Conservation (phyloP, 2,113 vertebrate genomes). For the Elachura formosa region DNA sequence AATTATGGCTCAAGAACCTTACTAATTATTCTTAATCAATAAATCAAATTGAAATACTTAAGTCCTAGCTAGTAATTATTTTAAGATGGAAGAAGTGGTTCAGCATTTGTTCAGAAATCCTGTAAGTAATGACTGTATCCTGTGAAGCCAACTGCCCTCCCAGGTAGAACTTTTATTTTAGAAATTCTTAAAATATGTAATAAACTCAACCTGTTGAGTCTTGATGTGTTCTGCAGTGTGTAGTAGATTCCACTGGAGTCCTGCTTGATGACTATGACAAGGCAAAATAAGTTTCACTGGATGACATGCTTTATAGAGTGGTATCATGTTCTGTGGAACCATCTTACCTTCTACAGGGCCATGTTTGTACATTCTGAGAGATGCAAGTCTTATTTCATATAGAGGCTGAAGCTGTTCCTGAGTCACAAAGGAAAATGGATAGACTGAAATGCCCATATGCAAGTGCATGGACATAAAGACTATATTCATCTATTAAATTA, state of each 20-base stretch:
- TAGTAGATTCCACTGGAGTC: slow-evolving; percentile 33
- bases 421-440: slow-evolving; percentile 5
- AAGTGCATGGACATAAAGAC: background rate
- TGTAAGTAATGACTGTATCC: background rate
- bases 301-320: background rate
- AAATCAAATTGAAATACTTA: background rate
- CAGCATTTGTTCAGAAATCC: background rate
- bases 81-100: background rate
- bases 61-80: background rate
- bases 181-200: background rate
- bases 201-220: slow-evolving; percentile 50
- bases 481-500: background rate
- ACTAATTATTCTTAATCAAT: background rate
- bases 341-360: background rate
- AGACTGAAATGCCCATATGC: background rate
- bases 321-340: background rate
- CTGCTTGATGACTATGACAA: slow-evolving; percentile 15
- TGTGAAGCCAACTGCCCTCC: background rate
- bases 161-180: background rate
- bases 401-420: slow-evolving; percentile 13
- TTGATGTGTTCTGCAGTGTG: slow-evolving; percentile 28
- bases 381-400: slow-evolving; percentile 38
- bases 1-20: background rate
- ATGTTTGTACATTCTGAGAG: background rate
- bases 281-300: background rate